These are phyloP conservation scores for Pandemis cinnamomeana DNA, from an alignment of 2,888 invertebrate species.

Conservation along the genomic window DNA sequence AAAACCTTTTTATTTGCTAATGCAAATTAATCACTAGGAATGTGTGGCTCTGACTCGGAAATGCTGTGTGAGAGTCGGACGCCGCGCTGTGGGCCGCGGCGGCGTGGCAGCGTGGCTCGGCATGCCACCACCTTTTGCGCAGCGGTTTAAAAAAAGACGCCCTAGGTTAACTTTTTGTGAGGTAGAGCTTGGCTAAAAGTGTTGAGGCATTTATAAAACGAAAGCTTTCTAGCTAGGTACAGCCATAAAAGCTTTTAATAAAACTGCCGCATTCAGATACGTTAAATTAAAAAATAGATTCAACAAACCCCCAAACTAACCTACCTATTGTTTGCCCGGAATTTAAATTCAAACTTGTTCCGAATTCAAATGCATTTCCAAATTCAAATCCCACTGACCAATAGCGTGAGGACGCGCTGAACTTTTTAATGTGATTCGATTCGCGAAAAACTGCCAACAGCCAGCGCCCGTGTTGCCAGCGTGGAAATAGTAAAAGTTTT, in stretches of 20 bases:
- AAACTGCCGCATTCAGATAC: too few species aligned
- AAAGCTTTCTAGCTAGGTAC: background rate
- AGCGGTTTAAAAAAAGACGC: background rate
- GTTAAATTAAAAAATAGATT: background rate
- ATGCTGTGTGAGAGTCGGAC: background rate
- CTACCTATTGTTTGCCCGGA: background rate
- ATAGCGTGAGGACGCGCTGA: constrained; percentile 12
- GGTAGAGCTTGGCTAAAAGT: background rate
- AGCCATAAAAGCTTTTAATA: background rate
- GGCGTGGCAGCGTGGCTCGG: too few species aligned
- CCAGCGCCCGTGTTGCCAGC: background rate
- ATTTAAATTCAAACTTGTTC: constrained; percentile 20
- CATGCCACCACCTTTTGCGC: background rate
- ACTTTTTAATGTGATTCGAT: constrained; percentile 27
- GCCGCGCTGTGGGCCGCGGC: background rate
- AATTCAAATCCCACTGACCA: constrained; percentile 22
- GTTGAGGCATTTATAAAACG: background rate
- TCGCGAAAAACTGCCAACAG: constrained; percentile 8
- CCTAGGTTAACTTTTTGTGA: background rate
- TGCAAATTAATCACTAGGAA: too few species aligned
- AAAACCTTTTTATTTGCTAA: too few species aligned
- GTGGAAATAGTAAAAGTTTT: constrained; percentile 7
- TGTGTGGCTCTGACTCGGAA: background rate
- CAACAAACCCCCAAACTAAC: background rate
- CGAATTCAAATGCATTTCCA: constrained; percentile 17